phyloP scores from a whole-genome alignment of 53 echinoderm and acorn worm species.

The Actinopyga echinites region DNA sequence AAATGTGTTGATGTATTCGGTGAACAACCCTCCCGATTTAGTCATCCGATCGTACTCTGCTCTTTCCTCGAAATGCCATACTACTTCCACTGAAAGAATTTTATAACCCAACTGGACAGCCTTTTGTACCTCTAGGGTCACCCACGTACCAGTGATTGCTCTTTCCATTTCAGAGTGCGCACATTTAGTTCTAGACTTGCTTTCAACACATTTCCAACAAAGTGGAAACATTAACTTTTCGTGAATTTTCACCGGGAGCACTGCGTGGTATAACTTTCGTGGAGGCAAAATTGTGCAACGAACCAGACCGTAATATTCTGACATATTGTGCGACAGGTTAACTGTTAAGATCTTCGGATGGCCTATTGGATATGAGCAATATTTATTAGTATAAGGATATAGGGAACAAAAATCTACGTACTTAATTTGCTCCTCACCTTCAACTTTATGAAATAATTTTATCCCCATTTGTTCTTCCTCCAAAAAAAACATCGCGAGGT shows the following conservation, averaged over 20 bases:
- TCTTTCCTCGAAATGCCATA: constrained; percentile 61
- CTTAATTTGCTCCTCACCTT: constrained; percentile 42
- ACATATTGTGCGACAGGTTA: constrained; percentile 13
- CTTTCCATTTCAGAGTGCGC: constrained; percentile 16
- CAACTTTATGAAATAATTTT: background rate
- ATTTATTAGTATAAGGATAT: constrained; percentile 63
- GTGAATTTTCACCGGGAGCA: constrained; percentile 44
- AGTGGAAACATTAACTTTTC: constrained; percentile 60
- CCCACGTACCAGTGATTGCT: constrained; percentile 40
- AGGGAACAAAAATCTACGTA: constrained; percentile 69
- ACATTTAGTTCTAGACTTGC: constrained; percentile 42
- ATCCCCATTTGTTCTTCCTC: constrained; percentile 44
- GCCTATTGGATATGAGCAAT: constrained; percentile 47
- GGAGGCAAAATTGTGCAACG: constrained; percentile 59
- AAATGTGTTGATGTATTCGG: constrained; percentile 68
- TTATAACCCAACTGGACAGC: constrained; percentile 51
- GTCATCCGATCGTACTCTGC: constrained; percentile 23
- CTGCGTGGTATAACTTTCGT: constrained; percentile 48
- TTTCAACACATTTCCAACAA: constrained; percentile 55
- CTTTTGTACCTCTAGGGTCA: constrained; percentile 62
- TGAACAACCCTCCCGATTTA: constrained; percentile 38
- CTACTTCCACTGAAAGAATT: constrained; percentile 47
- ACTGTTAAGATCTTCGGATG: constrained; percentile 55
- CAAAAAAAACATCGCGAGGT: constrained; percentile 50
- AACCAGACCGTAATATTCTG: constrained; percentile 53